phyloP scores from a whole-genome alignment of 2,797 vertebrate genomes.

The Parauchenoglanis punctatus region DNA sequence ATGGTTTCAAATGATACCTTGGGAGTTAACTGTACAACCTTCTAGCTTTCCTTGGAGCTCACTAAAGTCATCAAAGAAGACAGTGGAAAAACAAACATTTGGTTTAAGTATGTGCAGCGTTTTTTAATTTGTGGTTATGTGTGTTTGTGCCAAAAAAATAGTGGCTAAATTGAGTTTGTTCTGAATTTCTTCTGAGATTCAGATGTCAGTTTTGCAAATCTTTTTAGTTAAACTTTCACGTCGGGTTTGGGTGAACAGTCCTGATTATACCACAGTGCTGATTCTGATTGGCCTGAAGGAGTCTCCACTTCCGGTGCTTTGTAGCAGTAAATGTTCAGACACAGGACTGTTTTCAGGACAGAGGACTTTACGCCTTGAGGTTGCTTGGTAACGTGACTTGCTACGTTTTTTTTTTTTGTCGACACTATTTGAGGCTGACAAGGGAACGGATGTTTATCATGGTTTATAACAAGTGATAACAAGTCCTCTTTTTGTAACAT shows the following conservation, averaged over 20 bases:
- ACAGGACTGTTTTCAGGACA: neutral
- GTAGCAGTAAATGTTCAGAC: neutral
- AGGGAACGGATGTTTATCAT: neutral
- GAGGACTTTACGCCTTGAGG: neutral
- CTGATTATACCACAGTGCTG: neutral
- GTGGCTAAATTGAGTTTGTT: neutral
- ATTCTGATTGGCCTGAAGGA: neutral
- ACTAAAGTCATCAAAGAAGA: slow-evolving; percentile 86
- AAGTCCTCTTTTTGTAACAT: neutral
- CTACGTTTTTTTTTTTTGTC: neutral
- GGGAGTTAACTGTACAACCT: slow-evolving; percentile 99
- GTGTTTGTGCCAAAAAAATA: neutral
- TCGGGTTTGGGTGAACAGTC: no score
- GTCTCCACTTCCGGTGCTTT: neutral
- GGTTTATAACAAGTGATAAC: neutral
- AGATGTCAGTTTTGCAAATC: neutral
- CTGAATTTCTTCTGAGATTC: neutral
- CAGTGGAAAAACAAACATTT: neutral
- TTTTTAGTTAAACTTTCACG: neutral
- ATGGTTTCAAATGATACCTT: slow-evolving; percentile 99
- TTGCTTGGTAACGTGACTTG: neutral
- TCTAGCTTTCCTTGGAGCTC: slow-evolving; percentile 99
- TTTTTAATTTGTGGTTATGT: neutral
- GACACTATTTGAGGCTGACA: neutral
- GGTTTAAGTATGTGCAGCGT: neutral